Evolutionary conservation across 2,888 invertebrate genomes (phyloP).

Genomic region (Lepidonotus clava): DNA sequence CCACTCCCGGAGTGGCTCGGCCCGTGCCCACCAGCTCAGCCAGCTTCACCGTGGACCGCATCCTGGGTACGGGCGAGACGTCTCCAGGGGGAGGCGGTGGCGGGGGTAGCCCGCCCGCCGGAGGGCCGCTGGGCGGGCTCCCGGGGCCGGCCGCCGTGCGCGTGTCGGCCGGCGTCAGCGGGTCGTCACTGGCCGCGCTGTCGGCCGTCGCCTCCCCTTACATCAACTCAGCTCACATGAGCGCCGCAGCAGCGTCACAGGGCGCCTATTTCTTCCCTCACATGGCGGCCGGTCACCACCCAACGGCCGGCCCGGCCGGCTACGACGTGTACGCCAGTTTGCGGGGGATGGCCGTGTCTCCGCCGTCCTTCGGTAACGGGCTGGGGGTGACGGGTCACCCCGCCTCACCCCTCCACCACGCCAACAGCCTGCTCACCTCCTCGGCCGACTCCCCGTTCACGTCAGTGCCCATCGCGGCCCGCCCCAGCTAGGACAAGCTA

Average conservation of each 20-base stretch:
- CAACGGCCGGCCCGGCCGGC: neutral
- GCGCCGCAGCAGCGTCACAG: slow-evolving; percentile 45
- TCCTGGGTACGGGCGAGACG: slow-evolving; percentile 41
- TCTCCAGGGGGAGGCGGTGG: neutral
- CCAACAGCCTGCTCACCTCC: neutral
- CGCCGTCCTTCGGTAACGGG: neutral
- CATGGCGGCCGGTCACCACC: slow-evolving; percentile 41
- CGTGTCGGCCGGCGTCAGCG: neutral
- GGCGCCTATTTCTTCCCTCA: slow-evolving; percentile 52
- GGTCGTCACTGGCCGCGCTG: slow-evolving; percentile 31
- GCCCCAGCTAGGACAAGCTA: slow-evolving; percentile 21
- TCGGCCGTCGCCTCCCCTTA: slow-evolving; percentile 44
- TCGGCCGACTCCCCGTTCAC: slow-evolving; percentile 6
- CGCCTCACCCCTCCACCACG: neutral
- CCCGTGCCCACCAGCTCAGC: slow-evolving; percentile 32
- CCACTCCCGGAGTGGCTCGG: neutral
- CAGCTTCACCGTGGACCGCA: slow-evolving; percentile 56
- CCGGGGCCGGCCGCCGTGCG: neutral
- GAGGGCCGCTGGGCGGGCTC: neutral
- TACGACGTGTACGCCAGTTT: slow-evolving; percentile 48
- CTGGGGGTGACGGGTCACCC: neutral
- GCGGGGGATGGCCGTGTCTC: slow-evolving; percentile 19
- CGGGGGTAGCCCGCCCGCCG: slow-evolving; percentile 22
- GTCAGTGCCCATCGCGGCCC: slow-evolving; percentile 43
- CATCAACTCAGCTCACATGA: slow-evolving; percentile 32